Conservation (phyloP, 2,797 vertebrate species). For the Gambelia wislizenii region DNA sequence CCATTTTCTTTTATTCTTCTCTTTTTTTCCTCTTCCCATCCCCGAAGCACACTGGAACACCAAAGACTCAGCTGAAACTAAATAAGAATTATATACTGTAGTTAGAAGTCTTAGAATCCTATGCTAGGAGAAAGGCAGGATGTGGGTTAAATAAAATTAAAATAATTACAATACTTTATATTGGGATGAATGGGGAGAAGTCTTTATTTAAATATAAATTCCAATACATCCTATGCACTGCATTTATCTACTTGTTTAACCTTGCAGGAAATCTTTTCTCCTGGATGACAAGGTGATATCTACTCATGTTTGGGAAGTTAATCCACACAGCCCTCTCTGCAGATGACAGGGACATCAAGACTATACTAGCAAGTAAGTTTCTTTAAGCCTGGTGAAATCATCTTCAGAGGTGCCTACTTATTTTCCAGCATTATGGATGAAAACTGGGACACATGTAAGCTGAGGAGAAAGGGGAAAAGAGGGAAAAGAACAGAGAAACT, state of each 20-base stretch:
- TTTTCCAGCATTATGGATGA: too few relatives aligned
- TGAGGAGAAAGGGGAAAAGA: too few relatives aligned
- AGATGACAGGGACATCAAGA: constrained; percentile 39
- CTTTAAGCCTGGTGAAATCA: too few relatives aligned
- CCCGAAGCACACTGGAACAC: background rate
- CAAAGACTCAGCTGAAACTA: background rate
- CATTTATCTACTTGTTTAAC: background rate
- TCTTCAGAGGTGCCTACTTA: too few relatives aligned
- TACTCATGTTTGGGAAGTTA: constrained; percentile 29
- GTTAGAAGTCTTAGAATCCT: too few relatives aligned
- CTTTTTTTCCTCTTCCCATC: background rate
- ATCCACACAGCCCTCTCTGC: background rate
- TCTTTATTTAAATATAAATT: background rate
- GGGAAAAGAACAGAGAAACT: too few relatives aligned
- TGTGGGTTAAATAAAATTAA: too few relatives aligned
- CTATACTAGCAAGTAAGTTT: background rate
- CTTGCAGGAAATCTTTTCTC: background rate
- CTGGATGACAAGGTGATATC: background rate
- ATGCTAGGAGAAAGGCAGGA: too few relatives aligned
- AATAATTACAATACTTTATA: background rate
- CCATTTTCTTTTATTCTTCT: background rate
- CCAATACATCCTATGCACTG: background rate
- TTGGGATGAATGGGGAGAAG: background rate
- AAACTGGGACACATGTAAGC: too few relatives aligned
- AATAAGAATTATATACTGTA: too few relatives aligned